phyloP scores from a whole-genome alignment of 2,797 vertebrate species.

The Hyperoplus lanceolatus region DNA sequence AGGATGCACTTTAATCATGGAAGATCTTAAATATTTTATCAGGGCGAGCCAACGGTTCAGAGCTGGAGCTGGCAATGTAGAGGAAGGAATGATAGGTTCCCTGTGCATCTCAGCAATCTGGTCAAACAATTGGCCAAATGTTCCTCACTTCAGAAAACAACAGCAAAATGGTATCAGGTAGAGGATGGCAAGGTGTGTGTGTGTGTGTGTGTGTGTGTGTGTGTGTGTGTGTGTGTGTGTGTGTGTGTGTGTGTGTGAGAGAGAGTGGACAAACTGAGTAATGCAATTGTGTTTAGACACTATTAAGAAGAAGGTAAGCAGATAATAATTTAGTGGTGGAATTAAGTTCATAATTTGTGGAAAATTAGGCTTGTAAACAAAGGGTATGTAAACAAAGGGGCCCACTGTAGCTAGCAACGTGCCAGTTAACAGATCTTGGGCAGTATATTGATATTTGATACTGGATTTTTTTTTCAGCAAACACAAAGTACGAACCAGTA shows the following conservation, averaged over 20 bases:
- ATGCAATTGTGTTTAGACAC: neutral
- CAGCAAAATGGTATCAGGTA: constrained; percentile 31
- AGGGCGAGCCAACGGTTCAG: constrained; percentile 78
- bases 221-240: constrained; percentile 1
- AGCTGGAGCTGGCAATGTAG: constrained; percentile 68
- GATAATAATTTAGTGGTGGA: neutral
- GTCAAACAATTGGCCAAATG: constrained; percentile 55
- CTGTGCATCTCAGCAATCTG: constrained; percentile 56
- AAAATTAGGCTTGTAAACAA: neutral
- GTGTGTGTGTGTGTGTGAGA: neutral
- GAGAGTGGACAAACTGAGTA: neutral
- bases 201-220: neutral
- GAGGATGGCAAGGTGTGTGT: neutral
- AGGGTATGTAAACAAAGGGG: too few species aligned
- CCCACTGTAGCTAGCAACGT: too few species aligned
- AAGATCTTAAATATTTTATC: constrained; percentile 87
- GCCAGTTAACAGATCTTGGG: too few species aligned
- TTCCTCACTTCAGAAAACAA: constrained; percentile 39
- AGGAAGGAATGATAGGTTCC: constrained; percentile 59
- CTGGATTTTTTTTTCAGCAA: too few species aligned
- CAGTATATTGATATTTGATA: too few species aligned
- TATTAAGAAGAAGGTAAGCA: neutral
- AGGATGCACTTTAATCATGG: constrained; percentile 86
- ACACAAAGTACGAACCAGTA: too few species aligned
- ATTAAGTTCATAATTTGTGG: neutral